Conservation (phyloP, 1,140 invertebrate species). For the Platyscapa corneri region DNA sequence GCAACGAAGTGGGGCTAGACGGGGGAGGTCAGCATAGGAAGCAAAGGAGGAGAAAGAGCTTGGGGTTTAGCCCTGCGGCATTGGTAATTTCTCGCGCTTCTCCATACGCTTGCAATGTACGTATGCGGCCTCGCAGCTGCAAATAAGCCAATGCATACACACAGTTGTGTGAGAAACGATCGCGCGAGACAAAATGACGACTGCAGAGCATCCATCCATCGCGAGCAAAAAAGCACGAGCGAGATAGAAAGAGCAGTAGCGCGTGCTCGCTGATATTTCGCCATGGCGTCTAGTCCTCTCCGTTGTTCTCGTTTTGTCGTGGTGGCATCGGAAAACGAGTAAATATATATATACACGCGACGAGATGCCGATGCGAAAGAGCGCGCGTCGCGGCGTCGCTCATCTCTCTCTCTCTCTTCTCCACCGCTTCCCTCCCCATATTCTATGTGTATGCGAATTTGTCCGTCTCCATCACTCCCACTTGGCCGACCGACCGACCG, state of each 20-base stretch:
- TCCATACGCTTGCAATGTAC: neutral
- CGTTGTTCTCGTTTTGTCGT: constrained; percentile 13
- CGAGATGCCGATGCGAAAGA: constrained; percentile 31
- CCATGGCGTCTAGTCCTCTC: constrained; percentile 19
- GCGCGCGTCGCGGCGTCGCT: constrained; percentile 5
- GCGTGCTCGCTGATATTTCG: constrained; percentile 7
- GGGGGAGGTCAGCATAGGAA: neutral
- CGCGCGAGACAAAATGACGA: constrained; percentile 18
- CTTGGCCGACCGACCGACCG: constrained; percentile 9
- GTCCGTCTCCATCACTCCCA: constrained; percentile 9
- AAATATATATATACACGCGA: neutral
- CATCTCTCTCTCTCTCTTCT: constrained; percentile 14
- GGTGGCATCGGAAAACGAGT: constrained; percentile 27
- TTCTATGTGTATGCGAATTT: neutral
- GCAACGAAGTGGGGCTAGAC: neutral
- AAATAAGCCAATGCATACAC: neutral
- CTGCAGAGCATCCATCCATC: neutral
- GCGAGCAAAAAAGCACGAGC: neutral
- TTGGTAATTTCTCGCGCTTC: constrained; percentile 38
- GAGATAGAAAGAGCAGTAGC: neutral
- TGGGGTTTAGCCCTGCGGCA: neutral
- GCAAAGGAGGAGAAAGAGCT: neutral
- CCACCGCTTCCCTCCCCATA: neutral
- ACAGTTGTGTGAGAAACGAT: neutral
- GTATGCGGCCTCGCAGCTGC: neutral